Evolutionary conservation across 2,797 vertebrate species (phyloP).

Genomic region (Thalassophryne amazonica): DNA sequence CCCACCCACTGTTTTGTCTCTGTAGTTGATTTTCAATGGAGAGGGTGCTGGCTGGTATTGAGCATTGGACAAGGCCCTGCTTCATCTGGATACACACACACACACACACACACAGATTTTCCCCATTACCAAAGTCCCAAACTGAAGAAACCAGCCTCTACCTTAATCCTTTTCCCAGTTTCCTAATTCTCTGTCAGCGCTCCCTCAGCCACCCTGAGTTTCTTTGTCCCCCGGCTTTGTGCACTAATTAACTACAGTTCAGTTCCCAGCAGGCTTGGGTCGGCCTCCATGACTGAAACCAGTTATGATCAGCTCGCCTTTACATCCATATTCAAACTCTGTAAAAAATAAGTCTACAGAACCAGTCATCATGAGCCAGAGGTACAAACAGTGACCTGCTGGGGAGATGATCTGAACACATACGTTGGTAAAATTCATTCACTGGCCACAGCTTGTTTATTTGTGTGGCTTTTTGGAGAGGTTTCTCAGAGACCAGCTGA

Average conservation of each 20-base stretch:
- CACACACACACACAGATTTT: conserved; percentile 29
- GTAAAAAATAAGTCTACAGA: background rate
- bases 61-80: conserved; percentile 62
- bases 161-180: background rate
- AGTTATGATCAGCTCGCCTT: conserved; percentile 63
- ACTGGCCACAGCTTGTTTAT: conserved; percentile 10
- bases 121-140: conserved; percentile 12
- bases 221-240: conserved; percentile 68
- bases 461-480: conserved; percentile 35
- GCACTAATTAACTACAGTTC: conserved; percentile 78
- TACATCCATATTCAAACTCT: conserved; percentile 33
- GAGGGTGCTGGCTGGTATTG: conserved; percentile 28
- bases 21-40: conserved; percentile 26
- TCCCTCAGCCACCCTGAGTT: conserved; percentile 15
- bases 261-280: conserved; percentile 75
- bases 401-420: no score
- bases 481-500: conserved; percentile 20
- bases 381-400: background rate
- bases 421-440: conserved; percentile 23
- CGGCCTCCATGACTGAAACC: conserved; percentile 50
- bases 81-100: conserved; percentile 49
- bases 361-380: no score
- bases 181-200: conserved; percentile 1
- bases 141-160: conserved; percentile 12
- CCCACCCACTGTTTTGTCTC: conserved; percentile 43